Base-by-base conservation (phyloP, 1,140 invertebrate species). In the Drosophila sp. region DNA sequence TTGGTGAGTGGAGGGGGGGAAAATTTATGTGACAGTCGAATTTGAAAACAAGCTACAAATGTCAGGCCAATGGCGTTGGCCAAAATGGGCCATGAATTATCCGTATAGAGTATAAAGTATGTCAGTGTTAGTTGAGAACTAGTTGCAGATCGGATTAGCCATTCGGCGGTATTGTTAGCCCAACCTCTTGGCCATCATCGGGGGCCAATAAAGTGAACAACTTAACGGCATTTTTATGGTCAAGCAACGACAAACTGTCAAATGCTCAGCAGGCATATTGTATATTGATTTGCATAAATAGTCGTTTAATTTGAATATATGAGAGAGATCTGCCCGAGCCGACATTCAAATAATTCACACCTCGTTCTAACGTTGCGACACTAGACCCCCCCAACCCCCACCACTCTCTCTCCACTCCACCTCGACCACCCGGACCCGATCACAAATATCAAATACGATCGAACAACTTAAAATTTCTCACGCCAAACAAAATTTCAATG, bases 1-100 rank as follows among this genome's bases (percentile, higher is more conserved):
- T 8, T 0, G 30, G 4, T 56, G 56, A 17, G 64, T 60, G 33
- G 54, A n/a, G 50, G 57, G 72, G 50, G 67, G 27, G 38, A 29
- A 83, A 84, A 89, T 89, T 89, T 89, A 89, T 89, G 80, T 84
- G 84, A 73, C 84, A 84, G 80, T 79, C 66, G 62, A 89, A 89
- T 76, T 77, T 64, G 80, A 89, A 80, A 89, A 89, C 84, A 89
- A 78, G 84, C 84, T 40, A 84, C 80, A 80, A 89, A 84, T 89
- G 80, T 89, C 85, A 78, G 23, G 60, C 56, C 61, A 82, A 81
- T 77, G 79, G 76, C 72, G 79, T 82, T 78, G 79, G 44, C 66
- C 66, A 82, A 64, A 78, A 61, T 83, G 76, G 67, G 65, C 75
- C 76, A 86, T 86, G 79, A 86, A 89, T 86, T 86, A 89, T 77